Evolutionary conservation across 2,888 invertebrate genomes (phyloP).

Genomic region (Silvanus unidentatus): DNA sequence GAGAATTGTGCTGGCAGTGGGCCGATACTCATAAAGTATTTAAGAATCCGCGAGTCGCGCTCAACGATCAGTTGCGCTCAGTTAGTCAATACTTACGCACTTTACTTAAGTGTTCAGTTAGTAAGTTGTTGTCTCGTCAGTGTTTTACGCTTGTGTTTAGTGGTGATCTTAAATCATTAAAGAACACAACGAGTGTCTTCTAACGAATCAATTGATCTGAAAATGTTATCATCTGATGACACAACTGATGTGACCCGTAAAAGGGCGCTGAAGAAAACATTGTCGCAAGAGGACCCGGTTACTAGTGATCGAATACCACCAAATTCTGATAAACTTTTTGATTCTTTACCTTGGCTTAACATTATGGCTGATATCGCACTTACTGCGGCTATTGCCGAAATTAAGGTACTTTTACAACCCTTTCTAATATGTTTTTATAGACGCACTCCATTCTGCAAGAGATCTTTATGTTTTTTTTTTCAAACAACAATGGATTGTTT

Average conservation of each 20-base stretch:
- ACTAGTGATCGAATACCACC: slow-evolving; percentile 40
- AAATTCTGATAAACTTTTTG: slow-evolving; percentile 39
- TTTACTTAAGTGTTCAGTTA: no score
- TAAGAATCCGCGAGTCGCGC: no score
- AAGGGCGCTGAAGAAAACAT: slow-evolving; percentile 33
- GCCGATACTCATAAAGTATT: no score
- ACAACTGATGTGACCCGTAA: slow-evolving; percentile 28
- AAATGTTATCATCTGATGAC: slow-evolving; percentile 37
- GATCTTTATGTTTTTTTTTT: neutral
- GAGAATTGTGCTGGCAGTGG: no score
- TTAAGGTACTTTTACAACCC: slow-evolving; percentile 40
- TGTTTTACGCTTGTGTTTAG: no score
- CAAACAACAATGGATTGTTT: no score
- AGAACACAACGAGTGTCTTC: no score
- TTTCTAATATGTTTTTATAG: no score
- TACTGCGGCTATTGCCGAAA: slow-evolving; percentile 42
- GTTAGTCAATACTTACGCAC: slow-evolving; percentile 8
- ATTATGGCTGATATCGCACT: slow-evolving; percentile 44
- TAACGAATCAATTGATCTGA: no score
- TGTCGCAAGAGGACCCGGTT: slow-evolving; percentile 28
- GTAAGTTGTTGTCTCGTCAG: no score
- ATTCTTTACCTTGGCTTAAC: slow-evolving; percentile 41
- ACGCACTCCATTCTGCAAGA: neutral
- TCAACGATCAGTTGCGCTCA: slow-evolving; percentile 7
- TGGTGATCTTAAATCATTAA: no score